Conservation (phyloP, 1,140 invertebrate genomes). For the Harpegnathos saltator region DNA sequence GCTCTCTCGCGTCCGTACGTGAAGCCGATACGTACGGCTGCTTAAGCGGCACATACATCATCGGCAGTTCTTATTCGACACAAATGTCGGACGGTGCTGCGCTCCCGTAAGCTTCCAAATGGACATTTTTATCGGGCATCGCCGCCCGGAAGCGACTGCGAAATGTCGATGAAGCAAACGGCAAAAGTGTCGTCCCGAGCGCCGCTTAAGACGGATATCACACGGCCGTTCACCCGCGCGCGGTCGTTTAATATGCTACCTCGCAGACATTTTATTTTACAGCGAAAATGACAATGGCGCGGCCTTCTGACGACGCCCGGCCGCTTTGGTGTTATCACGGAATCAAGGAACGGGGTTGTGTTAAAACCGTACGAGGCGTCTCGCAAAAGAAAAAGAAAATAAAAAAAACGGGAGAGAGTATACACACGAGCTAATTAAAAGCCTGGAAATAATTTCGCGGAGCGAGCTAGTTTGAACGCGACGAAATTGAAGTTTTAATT, state of each 20-base stretch:
- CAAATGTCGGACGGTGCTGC: constrained; percentile 20
- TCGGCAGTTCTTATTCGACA: constrained; percentile 40
- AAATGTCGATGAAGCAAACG: background rate
- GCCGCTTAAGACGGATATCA: background rate
- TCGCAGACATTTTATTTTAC: no score
- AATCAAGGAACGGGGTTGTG: no score
- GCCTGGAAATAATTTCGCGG: constrained; percentile 10
- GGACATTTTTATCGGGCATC: constrained; percentile 48
- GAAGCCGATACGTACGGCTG: constrained; percentile 60
- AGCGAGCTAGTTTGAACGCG: background rate
- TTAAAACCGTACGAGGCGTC: no score
- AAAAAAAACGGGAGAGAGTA: background rate
- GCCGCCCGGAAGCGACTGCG: background rate
- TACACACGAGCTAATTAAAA: constrained; percentile 24
- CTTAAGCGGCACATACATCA: constrained; percentile 66
- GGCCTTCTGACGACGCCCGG: no score
- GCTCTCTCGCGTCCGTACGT: constrained; percentile 48
- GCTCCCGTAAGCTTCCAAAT: constrained; percentile 33
- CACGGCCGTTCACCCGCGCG: background rate
- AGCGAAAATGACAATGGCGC: no score
- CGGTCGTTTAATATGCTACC: no score
- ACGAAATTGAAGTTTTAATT: constrained; percentile 46
- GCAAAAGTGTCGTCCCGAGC: constrained; percentile 5
- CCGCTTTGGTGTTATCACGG: no score
- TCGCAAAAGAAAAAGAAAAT: no score